These are phyloP conservation scores for Ectobius pallidus DNA, from an alignment of 2,888 invertebrate genomes.

Conservation along the genomic window DNA sequence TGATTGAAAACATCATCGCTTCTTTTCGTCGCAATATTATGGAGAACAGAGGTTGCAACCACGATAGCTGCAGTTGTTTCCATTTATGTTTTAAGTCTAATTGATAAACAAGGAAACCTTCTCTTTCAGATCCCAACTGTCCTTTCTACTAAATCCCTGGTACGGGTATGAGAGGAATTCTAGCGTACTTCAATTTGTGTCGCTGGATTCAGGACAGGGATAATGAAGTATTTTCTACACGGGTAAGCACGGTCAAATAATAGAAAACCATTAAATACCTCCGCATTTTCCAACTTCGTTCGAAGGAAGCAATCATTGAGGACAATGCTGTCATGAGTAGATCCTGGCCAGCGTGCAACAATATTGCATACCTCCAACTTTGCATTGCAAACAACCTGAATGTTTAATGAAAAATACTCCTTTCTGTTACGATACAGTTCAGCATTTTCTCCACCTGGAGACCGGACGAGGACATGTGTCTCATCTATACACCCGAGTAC, in stretches of 20 bases:
- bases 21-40: background rate
- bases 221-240: background rate
- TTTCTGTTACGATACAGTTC: slow-evolving; percentile 12
- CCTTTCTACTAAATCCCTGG: background rate
- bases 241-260: background rate
- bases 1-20: background rate
- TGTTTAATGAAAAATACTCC: slow-evolving; percentile 8
- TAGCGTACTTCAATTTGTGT: background rate
- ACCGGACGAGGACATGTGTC: background rate
- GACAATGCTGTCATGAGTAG: background rate
- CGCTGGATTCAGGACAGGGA: background rate
- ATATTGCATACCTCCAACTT: background rate
- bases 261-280: background rate
- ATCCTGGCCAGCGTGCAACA: slow-evolving; percentile 18
- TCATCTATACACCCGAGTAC: no score
- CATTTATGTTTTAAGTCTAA: background rate
- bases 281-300: background rate
- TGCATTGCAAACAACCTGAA: slow-evolving; percentile 1
- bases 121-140: slow-evolving; percentile 2
- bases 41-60: no score
- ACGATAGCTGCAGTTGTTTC: background rate
- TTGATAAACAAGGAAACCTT: background rate
- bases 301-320: background rate
- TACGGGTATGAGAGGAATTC: background rate
- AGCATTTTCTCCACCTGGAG: background rate